Conservation (phyloP, 2,888 invertebrate genomes). For the Frankliniella intonsa region DNA sequence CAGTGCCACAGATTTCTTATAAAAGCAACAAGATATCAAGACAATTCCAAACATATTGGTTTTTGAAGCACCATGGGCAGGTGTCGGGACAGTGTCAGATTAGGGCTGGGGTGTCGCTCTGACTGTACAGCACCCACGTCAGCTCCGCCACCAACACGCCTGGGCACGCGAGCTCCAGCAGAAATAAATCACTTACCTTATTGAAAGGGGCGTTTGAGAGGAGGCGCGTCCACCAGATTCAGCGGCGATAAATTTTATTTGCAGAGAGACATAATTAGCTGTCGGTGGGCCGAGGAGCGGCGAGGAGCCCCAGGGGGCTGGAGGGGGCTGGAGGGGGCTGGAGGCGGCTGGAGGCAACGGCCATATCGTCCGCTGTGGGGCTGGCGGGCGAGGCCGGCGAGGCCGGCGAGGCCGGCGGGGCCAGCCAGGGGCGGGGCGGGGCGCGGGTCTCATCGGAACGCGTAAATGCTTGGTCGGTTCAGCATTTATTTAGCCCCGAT, state of each 20-base stretch:
- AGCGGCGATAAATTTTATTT: conserved; percentile 23
- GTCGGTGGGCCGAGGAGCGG: background rate
- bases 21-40: too few species aligned
- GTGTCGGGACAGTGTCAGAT: too few species aligned
- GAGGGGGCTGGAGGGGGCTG: background rate
- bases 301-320: background rate
- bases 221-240: background rate
- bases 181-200: background rate
- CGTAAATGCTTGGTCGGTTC: too few species aligned
- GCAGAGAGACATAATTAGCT: conserved; percentile 20
- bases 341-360: background rate
- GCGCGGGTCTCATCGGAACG: too few species aligned
- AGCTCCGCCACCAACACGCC: too few species aligned
- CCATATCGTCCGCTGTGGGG: background rate
- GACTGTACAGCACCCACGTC: too few species aligned
- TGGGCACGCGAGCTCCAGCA: background rate
- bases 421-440: background rate
- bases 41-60: too few species aligned
- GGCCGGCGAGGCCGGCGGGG: background rate
- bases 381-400: background rate
- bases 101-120: too few species aligned
- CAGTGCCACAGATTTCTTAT: too few species aligned
- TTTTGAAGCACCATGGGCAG: too few species aligned
- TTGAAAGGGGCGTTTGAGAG: conserved; percentile 18
- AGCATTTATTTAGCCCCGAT: too few species aligned